Evolutionary conservation across 1,140 invertebrate genomes (phyloP), one percentile per base, ranked within the genome.

Genomic region (Mamestra configurata): DNA sequence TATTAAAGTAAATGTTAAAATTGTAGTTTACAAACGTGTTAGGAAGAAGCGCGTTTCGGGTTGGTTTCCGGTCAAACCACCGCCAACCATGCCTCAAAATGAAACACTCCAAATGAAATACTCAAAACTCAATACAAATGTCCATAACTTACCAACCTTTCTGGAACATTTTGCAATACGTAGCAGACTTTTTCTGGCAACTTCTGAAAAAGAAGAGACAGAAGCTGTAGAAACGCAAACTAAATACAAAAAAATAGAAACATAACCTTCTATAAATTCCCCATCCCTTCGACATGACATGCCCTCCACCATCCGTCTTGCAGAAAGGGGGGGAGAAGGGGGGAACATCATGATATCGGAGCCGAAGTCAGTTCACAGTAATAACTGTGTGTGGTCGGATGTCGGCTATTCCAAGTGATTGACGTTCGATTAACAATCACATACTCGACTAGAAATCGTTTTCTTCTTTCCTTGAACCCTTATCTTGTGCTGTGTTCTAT

Each of bases 361-460:
- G 61, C 35, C 20, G 11, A 61, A 66, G 61, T 59, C 59, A 66
- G 18, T 66, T 20, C 61, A n/a, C 61, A 66, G 61, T 22, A 66
- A 66, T 66, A 66, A 66, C 61, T 66, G 55, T 66, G 61, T 66
- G 18, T 66, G 35, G 35, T 40, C 18, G 24, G 31, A 59, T 40
- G 35, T 66, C 61, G 61, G 61, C 35, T 64, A 37, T 37, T 35
- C 24, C 24, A 24, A 1, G 35, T 49, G 66, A 70, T 70, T 70
- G 66, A 70, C 66, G 22, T 49, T 70, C 66, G 37, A 70, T 70
- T 70, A 70, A 70, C 66, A 43, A 70, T 70, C 40, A 70, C 66
- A 70, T 70, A 70, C 66, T 70, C n/a, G 31, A 20, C 18, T 49
- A 24, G 40, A 46, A 46, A n/a, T 11, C 1, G 43, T n/a, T 43